Base-by-base conservation (phyloP, 2,797 vertebrate species). In the Myoxocephalus aenaeus region DNA sequence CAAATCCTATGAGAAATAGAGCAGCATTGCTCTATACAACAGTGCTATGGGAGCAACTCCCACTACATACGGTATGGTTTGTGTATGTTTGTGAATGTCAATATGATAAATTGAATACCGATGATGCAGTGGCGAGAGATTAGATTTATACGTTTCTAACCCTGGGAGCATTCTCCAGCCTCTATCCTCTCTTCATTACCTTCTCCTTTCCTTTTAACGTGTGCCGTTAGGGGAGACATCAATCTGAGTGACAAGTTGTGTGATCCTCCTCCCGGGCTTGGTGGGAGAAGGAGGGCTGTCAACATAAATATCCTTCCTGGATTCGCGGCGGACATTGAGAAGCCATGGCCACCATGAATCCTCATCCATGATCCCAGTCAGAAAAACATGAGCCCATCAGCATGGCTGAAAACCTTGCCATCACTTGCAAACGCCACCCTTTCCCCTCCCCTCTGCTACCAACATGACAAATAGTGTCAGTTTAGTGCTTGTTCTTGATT, bases 211-310 rank as follows among this genome's bases (percentile, higher is more conserved):
- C 85, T 91, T 89, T 91, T 81, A 92, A 89, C 86, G 88, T 59
- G 65, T 71, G 78, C 85, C 73, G 65, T 91, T 87, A 84, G 88
- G 89, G 90, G 88, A 86, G 84, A 79, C 86, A 88, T 91, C 85
- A 81, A 88, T 89, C 86, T 92, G 91, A 92, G 65, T 92, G 93
- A 90, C 91, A 84, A 87, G 44, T 81, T 79, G 89, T 90, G 90
- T 89, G 90, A 92, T 93, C 85, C 88, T 85, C 88, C 90, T 91
- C 77, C 79, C 1, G 80, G 92, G 90, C 88, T 85, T 22, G 71
- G 80, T 73, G 79, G 83, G 86, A 92, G 89, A 91, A 89, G 88
- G 87, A 90, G 85, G 0, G 11, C 86, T 89, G 92, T 93, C 92
- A 93, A 87, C 92, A 92, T 86, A 83, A 91, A 93, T 93, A 90